Base-by-base conservation (phyloP, 2,113 vertebrate genomes). In the Archocentrus centrarchus region DNA sequence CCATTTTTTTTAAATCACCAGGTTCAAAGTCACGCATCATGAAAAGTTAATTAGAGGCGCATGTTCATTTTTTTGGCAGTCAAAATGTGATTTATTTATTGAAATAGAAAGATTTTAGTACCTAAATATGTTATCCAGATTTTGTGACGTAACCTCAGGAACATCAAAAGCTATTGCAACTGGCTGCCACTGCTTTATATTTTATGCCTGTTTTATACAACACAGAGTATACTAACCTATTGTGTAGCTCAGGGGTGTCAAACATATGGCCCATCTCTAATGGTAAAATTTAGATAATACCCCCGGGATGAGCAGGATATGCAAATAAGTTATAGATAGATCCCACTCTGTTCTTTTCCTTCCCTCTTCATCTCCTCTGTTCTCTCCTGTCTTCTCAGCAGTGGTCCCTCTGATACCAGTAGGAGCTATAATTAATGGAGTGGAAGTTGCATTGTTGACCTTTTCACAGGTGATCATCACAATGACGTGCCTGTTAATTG, bases 381-480 rank as follows among this genome's bases (percentile, higher is more conserved):
- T 20, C 77, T 66, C 62, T 68, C 41, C 59, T 80, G 62, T 79
- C 77, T 64, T 89, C 93, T 90, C 89, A 90, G 91, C 84, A 27
- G 87, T 80, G 76, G 81, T 53, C 90, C 85, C 58, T 59, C 82
- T 86, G 88, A 86, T 66, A 27, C 79, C 84, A 81, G 91, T 66
- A 91, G 92, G 94, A 94, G 93, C 93, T 94, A 83, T 93, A 96
- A 96, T 96, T 96, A 96, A 95, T 85, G 57, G 79, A 93, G 91
- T 88, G 95, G 92, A 95, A 94, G 93, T 94, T 50, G 79, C 75
- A 91, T 79, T 95, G 94, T 96, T 96, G 96, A 96, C 96, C 96
- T 96, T 96, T 96, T 94, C 85, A 59, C 89, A 92, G 94, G 94
- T 95, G 95, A 96, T 95, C 94, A 93, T 92, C 93, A 89, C 84